These are phyloP conservation scores for Steinernema hermaphroditum DNA, from an alignment of 2,888 invertebrate genomes.

Conservation along the genomic window DNA sequence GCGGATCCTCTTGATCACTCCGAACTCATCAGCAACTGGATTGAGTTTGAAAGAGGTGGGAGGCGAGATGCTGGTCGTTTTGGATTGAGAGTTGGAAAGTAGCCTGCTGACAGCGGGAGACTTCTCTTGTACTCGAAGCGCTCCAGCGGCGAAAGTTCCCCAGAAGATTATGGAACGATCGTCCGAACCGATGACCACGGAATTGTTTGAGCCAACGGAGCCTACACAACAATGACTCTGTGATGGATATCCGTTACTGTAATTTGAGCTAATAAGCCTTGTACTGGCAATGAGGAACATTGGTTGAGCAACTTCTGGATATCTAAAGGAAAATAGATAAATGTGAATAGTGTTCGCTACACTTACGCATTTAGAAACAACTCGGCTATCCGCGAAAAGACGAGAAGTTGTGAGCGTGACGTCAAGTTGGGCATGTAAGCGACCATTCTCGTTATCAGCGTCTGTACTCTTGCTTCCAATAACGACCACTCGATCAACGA, in stretches of 20 bases:
- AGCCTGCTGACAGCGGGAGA: constrained; percentile 13
- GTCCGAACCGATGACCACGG: constrained; percentile 46
- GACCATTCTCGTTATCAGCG: constrained; percentile 34
- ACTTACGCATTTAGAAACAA: constrained; percentile 17
- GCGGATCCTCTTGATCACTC: constrained; percentile 31
- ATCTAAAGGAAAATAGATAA: background rate
- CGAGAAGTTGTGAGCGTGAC: constrained; percentile 26
- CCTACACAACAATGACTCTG: background rate
- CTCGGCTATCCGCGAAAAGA: constrained; percentile 30
- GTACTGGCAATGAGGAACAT: constrained; percentile 8
- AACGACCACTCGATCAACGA: constrained; percentile 40
- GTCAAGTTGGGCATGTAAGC: constrained; percentile 31
- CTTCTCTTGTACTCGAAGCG: constrained; percentile 36
- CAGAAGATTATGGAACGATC: constrained; percentile 53
- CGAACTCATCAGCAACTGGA: background rate
- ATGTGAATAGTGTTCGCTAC: background rate
- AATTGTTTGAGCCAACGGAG: constrained; percentile 49
- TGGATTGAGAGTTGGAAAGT: background rate
- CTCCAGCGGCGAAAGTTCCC: constrained; percentile 57
- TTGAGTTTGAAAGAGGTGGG: background rate
- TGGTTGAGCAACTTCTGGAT: constrained; percentile 20
- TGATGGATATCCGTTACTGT: background rate
- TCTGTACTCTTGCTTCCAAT: constrained; percentile 35
- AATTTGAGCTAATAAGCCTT: background rate
- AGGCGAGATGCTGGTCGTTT: background rate